Conservation (phyloP, 2,797 vertebrate species). For the Glyptemys insculpta region DNA sequence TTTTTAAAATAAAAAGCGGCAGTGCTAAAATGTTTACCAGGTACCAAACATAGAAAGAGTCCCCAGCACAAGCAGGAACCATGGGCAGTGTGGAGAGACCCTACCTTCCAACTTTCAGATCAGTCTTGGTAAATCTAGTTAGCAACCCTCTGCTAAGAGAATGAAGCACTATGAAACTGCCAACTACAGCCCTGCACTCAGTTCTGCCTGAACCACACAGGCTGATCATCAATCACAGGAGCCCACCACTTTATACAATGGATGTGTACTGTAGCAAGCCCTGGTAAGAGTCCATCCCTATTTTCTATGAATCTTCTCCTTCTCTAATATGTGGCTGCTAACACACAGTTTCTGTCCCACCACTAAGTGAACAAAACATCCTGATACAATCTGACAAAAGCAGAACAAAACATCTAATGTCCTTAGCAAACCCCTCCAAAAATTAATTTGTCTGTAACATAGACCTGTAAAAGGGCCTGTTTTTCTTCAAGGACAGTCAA, state of each 20-base stretch:
- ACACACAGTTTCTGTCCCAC: background rate
- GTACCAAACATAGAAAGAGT: background rate
- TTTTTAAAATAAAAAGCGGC: background rate
- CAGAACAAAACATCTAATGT: background rate
- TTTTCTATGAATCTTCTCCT: background rate
- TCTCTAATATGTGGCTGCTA: no score
- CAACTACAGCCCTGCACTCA: background rate
- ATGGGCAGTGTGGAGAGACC: background rate
- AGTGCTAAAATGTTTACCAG: background rate
- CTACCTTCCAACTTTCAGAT: background rate
- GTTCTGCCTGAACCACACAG: background rate
- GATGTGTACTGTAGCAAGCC: background rate
- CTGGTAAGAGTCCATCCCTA: background rate
- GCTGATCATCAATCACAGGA: background rate
- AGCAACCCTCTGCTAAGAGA: background rate
- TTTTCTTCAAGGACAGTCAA: background rate
- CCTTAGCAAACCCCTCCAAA: background rate
- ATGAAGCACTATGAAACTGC: background rate
- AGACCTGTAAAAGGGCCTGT: background rate
- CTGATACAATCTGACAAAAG: background rate
- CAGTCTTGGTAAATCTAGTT: background rate
- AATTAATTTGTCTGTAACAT: background rate
- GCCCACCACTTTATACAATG: background rate
- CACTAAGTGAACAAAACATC: background rate
- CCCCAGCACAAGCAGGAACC: background rate